phyloP scores from a whole-genome alignment of 37 sponge, comb jelly and placozoan species.

The Ianthella basta region DNA sequence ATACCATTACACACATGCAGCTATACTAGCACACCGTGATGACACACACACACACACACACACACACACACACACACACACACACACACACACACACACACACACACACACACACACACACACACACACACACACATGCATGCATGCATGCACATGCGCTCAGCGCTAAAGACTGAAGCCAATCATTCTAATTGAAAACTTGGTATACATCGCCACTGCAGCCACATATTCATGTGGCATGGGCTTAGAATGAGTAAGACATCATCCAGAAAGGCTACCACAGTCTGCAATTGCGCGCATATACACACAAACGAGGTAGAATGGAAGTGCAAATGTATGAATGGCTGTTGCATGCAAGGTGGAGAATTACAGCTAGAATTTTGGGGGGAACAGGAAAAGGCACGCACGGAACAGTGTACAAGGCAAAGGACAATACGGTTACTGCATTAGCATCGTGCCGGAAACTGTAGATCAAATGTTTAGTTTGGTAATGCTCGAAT shows the following conservation, averaged over 20 bases:
- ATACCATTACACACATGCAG: too few species aligned
- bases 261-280: slow-evolving; percentile 48
- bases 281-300: background rate
- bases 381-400: slow-evolving; percentile 97
- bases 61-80: too few species aligned
- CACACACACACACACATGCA: slow-evolving; percentile 1
- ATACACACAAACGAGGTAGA: background rate
- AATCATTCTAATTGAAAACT: slow-evolving; percentile 90
- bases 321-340: background rate
- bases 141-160: background rate
- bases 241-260: slow-evolving; percentile 79
- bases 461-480: too few species aligned
- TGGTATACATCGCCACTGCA: slow-evolving; percentile 41
- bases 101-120: slow-evolving; percentile 20
- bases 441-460: background rate
- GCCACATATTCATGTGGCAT: background rate
- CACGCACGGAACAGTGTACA: slow-evolving; percentile 96
- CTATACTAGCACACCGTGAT: too few species aligned
- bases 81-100: slow-evolving; percentile 36
- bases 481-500: too few species aligned
- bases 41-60: too few species aligned
- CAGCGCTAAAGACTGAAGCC: slow-evolving; percentile 7
- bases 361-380: slow-evolving; percentile 95
- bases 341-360: slow-evolving; percentile 30
- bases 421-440: too few species aligned